Evolutionary conservation across 92 coral and sea anemone species (phyloP), one percentile per base, ranked within the genome.

Genomic region (Epizoanthus rinbou): DNA sequence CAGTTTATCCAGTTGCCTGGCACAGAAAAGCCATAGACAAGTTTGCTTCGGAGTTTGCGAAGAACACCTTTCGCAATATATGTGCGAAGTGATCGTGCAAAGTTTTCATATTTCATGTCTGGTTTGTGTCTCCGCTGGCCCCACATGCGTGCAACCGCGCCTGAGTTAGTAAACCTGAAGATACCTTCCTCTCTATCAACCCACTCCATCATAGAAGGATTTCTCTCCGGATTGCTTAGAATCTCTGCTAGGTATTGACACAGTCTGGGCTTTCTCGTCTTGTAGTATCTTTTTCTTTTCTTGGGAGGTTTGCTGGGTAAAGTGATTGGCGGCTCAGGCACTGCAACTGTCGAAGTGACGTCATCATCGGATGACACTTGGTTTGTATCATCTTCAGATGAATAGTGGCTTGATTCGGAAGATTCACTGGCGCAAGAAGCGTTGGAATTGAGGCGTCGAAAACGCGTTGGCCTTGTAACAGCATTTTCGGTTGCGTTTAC

Each of bases 51-150:
- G 2, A 97, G 95, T 72, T 97, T 97, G 8, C 91, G 81, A 18
- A 97, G 89, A 63, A 97, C 94, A 13, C 99, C 99, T 80, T 97
- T 97, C 28, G 99, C 99, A 69, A 97, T 97, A 81, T 97, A 97
- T 21, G 98, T 97, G 56, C 99, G 97, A 35, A 97, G 63, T 1
- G 99, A 97, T 8, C 99, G 95, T 7, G 99, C 99, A 88, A 97
- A 97, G 92, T 97, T 97, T 89, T 97, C 99, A 69, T 97, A 97
- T 89, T 97, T 97, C 99, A 97, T 97, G 52, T 81, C 83, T 5
- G 99, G 99, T 84, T 97, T 97, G 81, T 97, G 92, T 47, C 99
- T 74, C 74, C 99, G 86, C 57, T 89, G 88, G 25, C 99, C 99
- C 99, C 99, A 97, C 73, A 90, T 85, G n/a, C 95, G 97, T 1